phyloP scores from a whole-genome alignment of 2,113 vertebrate species.

The Aegithalos caudatus region DNA sequence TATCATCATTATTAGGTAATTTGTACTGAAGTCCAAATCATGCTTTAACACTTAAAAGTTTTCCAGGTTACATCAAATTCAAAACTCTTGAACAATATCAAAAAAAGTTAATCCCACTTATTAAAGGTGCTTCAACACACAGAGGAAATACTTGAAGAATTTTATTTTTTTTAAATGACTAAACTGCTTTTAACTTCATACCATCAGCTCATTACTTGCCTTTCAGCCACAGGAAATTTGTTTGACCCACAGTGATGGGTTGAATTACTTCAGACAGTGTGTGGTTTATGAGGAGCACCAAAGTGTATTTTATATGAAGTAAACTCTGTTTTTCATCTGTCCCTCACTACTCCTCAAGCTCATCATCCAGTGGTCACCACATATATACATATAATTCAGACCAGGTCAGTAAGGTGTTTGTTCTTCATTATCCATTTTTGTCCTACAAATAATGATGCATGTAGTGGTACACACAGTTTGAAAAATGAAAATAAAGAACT shows the following conservation, averaged over 20 bases:
- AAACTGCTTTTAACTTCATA: neutral
- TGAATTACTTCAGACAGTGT: neutral
- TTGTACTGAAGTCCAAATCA: neutral
- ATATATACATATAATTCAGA: neutral
- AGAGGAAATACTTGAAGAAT: neutral
- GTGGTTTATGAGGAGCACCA: neutral
- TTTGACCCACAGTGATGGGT: neutral
- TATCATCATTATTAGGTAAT: neutral
- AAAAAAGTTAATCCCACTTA: neutral
- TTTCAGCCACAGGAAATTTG: neutral
- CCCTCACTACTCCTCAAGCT: neutral
- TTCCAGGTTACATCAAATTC: neutral
- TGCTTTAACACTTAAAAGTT: neutral
- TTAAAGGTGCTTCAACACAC: neutral
- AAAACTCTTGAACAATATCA: neutral
- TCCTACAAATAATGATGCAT: neutral
- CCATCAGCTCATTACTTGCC: neutral
- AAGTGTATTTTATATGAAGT: neutral
- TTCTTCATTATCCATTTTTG: neutral
- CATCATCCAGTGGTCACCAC: neutral
- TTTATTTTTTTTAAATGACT: neutral
- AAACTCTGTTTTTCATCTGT: neutral
- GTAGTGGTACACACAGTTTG: fast-evolving
- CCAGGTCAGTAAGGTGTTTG: neutral
- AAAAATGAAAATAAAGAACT: neutral